These are phyloP conservation scores for Habroteleia sp. DNA, from an alignment of 2,888 invertebrate genomes.

Conservation along the genomic window DNA sequence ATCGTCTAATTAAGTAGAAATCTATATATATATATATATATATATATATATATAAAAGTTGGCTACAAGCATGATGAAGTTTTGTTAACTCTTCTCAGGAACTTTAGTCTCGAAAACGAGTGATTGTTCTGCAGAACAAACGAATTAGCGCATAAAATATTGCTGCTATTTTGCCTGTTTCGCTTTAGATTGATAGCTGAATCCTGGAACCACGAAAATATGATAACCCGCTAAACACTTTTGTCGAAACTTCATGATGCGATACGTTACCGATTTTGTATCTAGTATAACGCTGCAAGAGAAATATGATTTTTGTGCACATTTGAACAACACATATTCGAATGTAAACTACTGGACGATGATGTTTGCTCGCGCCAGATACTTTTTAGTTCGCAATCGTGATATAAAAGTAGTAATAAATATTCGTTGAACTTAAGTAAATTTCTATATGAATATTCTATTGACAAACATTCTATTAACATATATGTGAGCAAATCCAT, in stretches of 20 bases:
- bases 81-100: constrained; percentile 27
- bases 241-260: constrained; percentile 37
- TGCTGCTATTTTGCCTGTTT: constrained; percentile 11
- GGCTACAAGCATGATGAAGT: constrained; percentile 24
- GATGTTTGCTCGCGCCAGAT: no score
- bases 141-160: constrained; percentile 20
- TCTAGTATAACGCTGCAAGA: constrained; percentile 11
- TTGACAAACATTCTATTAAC: no score
- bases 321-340: constrained; percentile 34
- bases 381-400: no score
- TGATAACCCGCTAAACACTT: constrained; percentile 35
- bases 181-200: constrained; percentile 9
- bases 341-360: no score
- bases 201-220: constrained; percentile 3
- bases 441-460: no score
- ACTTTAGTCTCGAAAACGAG: constrained; percentile 27
- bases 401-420: no score
- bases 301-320: constrained; percentile 32
- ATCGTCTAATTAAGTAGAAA: constrained; percentile 18
- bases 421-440: no score
- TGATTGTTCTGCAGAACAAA: constrained; percentile 10
- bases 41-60: no score
- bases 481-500: no score
- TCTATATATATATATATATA: no score
- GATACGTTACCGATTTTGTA: constrained; percentile 33